phyloP scores from a whole-genome alignment of 1,140 invertebrate species.

The Musca vetustissima region DNA sequence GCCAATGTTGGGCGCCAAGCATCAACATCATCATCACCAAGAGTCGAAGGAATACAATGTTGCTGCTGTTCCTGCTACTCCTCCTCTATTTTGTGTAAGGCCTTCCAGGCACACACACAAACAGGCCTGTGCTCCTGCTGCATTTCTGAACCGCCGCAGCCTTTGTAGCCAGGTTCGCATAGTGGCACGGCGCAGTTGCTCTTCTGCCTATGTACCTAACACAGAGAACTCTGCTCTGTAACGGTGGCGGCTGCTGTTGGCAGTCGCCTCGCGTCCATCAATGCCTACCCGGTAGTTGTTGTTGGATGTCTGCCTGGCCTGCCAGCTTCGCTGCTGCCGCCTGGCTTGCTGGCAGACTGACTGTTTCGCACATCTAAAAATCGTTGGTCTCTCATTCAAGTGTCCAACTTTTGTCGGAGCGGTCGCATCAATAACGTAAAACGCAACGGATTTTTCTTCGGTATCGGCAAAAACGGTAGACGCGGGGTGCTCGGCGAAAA shows the following conservation, averaged over 20 bases:
- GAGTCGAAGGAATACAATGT: too few species aligned
- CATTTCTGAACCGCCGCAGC: background rate
- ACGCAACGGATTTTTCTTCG: slow-evolving; percentile 2
- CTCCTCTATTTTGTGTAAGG: background rate
- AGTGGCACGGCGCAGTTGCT: background rate
- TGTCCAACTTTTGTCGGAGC: slow-evolving; percentile 56
- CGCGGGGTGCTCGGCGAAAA: too few species aligned
- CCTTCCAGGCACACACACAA: background rate
- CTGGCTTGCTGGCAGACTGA: slow-evolving; percentile 17
- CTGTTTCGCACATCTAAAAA: slow-evolving; percentile 46
- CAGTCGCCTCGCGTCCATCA: background rate
- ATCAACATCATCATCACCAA: too few species aligned
- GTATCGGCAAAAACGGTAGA: background rate
- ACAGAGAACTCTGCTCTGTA: too few species aligned
- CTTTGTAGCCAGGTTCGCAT: background rate
- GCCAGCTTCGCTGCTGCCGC: background rate
- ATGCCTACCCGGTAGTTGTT: slow-evolving; percentile 14
- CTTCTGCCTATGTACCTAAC: background rate
- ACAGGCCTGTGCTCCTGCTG: background rate
- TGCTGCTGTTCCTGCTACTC: too few species aligned
- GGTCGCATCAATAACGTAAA: slow-evolving; percentile 38
- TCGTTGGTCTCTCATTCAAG: slow-evolving; percentile 50
- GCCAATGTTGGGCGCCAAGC: too few species aligned
- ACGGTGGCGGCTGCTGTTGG: background rate
- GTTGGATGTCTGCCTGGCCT: slow-evolving; percentile 1